Conservation (phyloP, 2,113 vertebrate species). For the Cathartes aura region DNA sequence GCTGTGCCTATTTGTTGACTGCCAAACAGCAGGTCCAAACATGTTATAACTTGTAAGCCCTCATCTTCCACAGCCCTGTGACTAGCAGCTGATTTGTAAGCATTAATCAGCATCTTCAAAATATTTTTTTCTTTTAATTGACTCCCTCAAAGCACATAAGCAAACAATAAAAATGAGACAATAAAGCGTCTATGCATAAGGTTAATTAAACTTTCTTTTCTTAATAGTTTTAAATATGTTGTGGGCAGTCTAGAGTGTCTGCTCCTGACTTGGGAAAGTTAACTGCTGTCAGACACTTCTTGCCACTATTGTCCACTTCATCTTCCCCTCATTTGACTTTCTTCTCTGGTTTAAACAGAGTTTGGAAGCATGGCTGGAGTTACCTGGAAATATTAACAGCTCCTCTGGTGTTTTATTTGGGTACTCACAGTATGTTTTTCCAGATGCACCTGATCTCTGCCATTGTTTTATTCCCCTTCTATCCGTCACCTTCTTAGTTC, state of each 20-base stretch:
- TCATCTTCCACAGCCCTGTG: background rate
- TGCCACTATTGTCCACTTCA: background rate
- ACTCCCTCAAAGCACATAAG: background rate
- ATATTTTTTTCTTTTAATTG: background rate
- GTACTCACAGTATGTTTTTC: background rate
- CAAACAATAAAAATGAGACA: background rate
- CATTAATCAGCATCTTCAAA: background rate
- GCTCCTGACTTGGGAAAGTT: background rate
- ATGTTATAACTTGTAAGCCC: background rate
- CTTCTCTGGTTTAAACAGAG: background rate
- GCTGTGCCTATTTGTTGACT: background rate
- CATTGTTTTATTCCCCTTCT: background rate
- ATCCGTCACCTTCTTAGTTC: background rate
- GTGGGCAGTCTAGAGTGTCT: background rate
- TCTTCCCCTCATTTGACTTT: background rate
- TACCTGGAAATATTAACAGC: background rate
- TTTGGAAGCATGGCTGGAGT: background rate
- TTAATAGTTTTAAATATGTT: background rate
- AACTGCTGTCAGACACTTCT: background rate
- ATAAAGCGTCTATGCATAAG: background rate
- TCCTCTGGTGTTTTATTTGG: background rate
- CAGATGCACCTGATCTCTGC: background rate
- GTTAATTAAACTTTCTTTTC: background rate
- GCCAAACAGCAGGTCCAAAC: background rate
- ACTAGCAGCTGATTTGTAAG: background rate